Percentiles rank a stretch among this genome's conserved stretches.
Evolutionary conservation across 2,797 vertebrate species (phyloP).

Genomic region (Periophthalmus magnuspinnatus): DNA sequence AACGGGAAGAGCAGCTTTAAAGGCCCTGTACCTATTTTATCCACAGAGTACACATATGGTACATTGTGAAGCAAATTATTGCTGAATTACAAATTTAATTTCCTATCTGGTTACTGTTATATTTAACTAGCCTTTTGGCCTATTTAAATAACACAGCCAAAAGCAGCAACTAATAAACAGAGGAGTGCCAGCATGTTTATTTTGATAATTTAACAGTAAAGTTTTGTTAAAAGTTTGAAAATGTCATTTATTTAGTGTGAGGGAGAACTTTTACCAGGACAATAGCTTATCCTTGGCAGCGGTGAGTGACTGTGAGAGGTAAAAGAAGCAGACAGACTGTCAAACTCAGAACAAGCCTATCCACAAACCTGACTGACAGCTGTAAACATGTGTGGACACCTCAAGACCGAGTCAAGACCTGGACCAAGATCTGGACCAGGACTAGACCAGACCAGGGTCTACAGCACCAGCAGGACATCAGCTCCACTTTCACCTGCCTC

Average conservation of each 20-base stretch:
- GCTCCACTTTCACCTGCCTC: constrained; percentile 18
- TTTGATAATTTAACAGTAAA: background rate
- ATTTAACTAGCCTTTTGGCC: background rate
- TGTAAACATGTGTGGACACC: constrained; percentile 31
- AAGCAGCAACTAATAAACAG: background rate
- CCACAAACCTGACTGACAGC: constrained; percentile 44
- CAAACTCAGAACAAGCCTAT: constrained; percentile 48
- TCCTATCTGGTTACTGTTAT: background rate
- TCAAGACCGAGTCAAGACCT: constrained; percentile 16
- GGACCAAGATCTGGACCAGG: constrained; percentile 6
- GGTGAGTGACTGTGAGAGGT: constrained; percentile 20
- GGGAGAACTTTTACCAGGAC: background rate
- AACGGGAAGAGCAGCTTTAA: background rate
- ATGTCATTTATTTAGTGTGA: background rate
- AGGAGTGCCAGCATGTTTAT: background rate
- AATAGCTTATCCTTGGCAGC: background rate
- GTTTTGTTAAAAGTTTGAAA: background rate
- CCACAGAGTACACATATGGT: no score
- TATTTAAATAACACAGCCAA: background rate
- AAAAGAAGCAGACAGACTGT: constrained; percentile 55
- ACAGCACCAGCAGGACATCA: background rate
- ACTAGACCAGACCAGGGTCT: constrained; percentile 10
- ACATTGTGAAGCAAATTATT: no score
- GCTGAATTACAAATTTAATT: no score
- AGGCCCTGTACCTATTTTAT: background rate